Percentiles rank a stretch among this genome's conserved stretches.
Evolutionary conservation across 2,797 vertebrate genomes (phyloP).

Genomic region (Caiman crocodilus): DNA sequence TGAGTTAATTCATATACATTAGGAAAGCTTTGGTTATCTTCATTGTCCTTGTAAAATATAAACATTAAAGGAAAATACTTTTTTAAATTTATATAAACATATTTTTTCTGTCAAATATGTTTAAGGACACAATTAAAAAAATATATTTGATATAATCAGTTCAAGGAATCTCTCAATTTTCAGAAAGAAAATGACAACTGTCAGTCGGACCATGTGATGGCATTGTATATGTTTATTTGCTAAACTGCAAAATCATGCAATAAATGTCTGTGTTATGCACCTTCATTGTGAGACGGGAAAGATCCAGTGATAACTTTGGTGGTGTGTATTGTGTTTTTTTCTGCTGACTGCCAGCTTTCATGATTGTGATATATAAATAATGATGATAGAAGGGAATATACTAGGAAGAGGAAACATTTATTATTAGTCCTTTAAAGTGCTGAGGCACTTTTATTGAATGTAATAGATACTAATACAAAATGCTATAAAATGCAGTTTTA

Average conservation of each 20-base stretch:
- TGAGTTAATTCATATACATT: not conserved
- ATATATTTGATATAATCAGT: not conserved
- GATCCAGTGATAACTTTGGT: not conserved
- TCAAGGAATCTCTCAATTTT: not conserved
- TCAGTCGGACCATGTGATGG: no score
- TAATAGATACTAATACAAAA: not conserved
- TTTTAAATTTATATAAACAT: not conserved
- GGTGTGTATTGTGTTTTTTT: not conserved
- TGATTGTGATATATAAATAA: not conserved
- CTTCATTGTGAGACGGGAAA: not conserved
- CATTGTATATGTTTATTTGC: no score
- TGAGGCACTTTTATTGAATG: not conserved
- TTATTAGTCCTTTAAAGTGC: not conserved
- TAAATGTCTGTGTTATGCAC: not conserved
- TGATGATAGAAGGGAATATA: not conserved
- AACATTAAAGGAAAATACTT: not conserved
- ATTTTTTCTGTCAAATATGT: not conserved
- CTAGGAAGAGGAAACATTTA: not conserved
- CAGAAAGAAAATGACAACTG: not conserved
- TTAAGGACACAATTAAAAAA: not conserved
- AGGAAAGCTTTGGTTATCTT: not conserved
- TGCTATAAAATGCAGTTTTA: not conserved
- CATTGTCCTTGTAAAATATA: not conserved
- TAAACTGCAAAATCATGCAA: not conserved
- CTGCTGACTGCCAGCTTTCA: not conserved